Percentiles rank a stretch among this genome's conserved stretches.
Conservation (phyloP, 2,113 vertebrate species). For the Danionella cerebrum region DNA sequence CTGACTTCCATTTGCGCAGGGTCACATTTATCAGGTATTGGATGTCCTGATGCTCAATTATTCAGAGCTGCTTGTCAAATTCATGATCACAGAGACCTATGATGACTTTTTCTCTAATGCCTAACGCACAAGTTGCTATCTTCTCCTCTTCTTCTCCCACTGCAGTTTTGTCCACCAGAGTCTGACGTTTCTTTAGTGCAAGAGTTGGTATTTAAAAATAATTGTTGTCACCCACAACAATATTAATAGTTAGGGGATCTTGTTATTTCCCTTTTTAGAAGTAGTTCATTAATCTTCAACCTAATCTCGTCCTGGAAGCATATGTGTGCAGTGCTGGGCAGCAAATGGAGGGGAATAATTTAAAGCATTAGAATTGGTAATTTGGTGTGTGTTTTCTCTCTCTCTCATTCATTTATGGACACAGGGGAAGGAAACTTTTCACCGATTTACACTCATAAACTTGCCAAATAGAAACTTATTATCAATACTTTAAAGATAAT, state of each 20-base stretch:
- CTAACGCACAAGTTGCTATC: not conserved
- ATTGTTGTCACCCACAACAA: not conserved
- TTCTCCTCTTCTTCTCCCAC: not conserved
- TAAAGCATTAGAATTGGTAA: not conserved
- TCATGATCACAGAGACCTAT: not conserved
- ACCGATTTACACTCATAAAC: not conserved
- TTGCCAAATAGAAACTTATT: too few species aligned
- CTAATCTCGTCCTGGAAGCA: not conserved
- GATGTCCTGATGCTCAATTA: slow-evolving; percentile 22
- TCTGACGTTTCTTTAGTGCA: not conserved
- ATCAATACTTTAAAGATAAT: too few species aligned
- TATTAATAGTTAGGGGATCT: slow-evolving; percentile 4
- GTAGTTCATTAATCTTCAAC: not conserved
- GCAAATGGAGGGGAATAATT: not conserved
- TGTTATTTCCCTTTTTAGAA: not conserved
- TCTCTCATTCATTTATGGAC: not conserved
- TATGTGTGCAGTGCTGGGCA: not conserved
- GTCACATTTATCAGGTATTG: slow-evolving; percentile 32
- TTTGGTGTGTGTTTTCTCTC: not conserved
- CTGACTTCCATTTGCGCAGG: slow-evolving; percentile 24
- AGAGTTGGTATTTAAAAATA: not conserved
- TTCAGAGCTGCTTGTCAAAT: slow-evolving; percentile 23
- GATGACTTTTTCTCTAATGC: slow-evolving; percentile 1
- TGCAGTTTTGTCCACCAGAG: not conserved
- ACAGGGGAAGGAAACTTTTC: not conserved